phyloP scores from a whole-genome alignment of 2,797 vertebrate species.

The Mastacembelus armatus region DNA sequence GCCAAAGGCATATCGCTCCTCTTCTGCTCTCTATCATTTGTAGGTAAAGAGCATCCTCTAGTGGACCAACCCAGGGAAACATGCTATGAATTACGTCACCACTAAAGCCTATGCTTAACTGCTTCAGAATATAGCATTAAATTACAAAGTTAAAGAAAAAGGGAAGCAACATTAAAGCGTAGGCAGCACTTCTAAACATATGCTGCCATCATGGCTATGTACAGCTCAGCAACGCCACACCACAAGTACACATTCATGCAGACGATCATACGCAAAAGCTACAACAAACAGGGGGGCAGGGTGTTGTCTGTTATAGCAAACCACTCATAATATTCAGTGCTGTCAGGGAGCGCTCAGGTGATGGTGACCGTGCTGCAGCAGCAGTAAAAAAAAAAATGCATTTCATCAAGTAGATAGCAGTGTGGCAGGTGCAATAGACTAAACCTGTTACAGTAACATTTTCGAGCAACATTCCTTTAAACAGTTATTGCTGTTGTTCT shows the following conservation, averaged over 20 bases:
- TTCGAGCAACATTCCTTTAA: conserved; percentile 6
- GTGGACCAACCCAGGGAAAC: conserved; percentile 46
- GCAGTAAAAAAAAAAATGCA: conserved; percentile 14
- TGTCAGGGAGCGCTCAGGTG: conserved; percentile 9
- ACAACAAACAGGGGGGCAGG: background rate
- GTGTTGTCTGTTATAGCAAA: background rate
- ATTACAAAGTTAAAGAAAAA: conserved; percentile 26
- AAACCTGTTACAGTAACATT: conserved; percentile 8
- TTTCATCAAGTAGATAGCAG: background rate
- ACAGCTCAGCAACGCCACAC: background rate
- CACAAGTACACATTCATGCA: background rate
- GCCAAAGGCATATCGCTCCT: background rate
- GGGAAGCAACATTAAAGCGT: background rate
- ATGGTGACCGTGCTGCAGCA: conserved; percentile 17
- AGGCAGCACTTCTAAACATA: background rate
- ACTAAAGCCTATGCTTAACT: conserved; percentile 9
- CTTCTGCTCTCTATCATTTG: conserved; percentile 21
- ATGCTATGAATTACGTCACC: conserved; percentile 68
- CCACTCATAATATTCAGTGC: background rate
- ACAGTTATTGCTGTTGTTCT: conserved; percentile 2
- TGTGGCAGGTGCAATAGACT: background rate
- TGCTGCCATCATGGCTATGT: background rate
- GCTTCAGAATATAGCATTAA: conserved; percentile 9
- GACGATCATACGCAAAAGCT: background rate
- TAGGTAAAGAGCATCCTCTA: conserved; percentile 64